A percentile compares a stretch with the other conserved stretches of the same genome.
Evolutionary conservation across 2,797 vertebrate species (phyloP).

Genomic region (Halcyon chelicuti): DNA sequence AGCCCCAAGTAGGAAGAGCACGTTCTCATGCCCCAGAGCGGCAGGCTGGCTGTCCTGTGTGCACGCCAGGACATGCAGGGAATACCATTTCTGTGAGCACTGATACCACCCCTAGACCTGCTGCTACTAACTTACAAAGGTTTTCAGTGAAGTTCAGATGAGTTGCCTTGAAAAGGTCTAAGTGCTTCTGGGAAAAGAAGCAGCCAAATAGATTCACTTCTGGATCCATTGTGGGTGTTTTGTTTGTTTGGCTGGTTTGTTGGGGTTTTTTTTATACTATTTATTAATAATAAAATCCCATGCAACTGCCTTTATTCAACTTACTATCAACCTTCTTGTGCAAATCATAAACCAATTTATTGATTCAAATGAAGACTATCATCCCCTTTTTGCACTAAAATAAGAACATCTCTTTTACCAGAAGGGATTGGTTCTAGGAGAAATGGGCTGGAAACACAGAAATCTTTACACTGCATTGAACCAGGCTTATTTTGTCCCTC

Average conservation of each 20-base stretch:
- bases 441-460: background rate
- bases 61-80: background rate
- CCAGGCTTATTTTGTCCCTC: background rate
- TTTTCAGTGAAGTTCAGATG: background rate
- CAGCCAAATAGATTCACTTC: background rate
- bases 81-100: background rate
- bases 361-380: background rate
- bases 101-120: background rate
- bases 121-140: background rate
- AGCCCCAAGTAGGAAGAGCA: background rate
- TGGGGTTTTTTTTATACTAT: background rate
- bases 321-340: background rate
- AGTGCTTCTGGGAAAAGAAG: background rate
- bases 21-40: background rate
- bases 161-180: background rate
- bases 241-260: background rate
- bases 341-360: background rate
- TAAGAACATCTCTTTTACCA: background rate
- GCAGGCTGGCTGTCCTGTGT: accelerated
- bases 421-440: background rate
- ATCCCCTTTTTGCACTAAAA: background rate
- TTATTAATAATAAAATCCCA: background rate
- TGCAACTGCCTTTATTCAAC: background rate
- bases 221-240: background rate
- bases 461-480: background rate